Base-by-base conservation (phyloP, 2,888 invertebrate species). In the Schizotus pectinicornis region DNA sequence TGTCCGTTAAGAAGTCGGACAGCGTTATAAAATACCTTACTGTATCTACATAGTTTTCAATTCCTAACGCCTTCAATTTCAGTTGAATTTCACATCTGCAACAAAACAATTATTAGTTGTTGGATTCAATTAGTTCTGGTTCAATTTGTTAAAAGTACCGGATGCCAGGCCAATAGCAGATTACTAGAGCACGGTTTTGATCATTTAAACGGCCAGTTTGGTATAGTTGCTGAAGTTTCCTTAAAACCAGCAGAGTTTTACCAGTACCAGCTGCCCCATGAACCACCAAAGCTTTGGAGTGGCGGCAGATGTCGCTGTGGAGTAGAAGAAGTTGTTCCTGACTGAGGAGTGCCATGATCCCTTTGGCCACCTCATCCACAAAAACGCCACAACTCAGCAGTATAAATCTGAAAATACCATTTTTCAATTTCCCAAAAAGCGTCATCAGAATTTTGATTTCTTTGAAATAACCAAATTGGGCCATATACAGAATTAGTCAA, bases 201-300 rank as follows among this genome's bases (percentile, higher is more conserved):
- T 69, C 72, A 54, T 77, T 67, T 2, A 79, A 65, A 39, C 68
- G 63, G 6, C 76, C 76, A 9, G 62, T 56, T 48, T 74, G 62
- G 54, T 74, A 59, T 13, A 78, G 61, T 47, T 73, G 69, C 62
- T 77, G 67, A 32, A 79, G 68, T 72, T 77, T 79, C 64, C 71
- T 73, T 55, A 79, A 63, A 58, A 76, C 67, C 48, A 79, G 64
- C 39, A 78, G 61, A n/a, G 78, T 79, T 66, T 79, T 79, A 9
- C 78, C 78, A 6, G 77, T 77, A n/a, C 78, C 78, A n/a, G 78
- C 78, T 8, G 77, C 76, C 7, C 78, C 78, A 54, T 79, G 78
- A 3, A 77, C 75, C 6, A 77, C 75, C 56, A 76, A 63, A 30
- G 74, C 68, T 7, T 62, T 58, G 8, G 68, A 65, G 31, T 67